These are phyloP conservation scores for Bombus haemorrhoidalis DNA, from an alignment of 1,140 invertebrate genomes.

Conservation along the genomic window DNA sequence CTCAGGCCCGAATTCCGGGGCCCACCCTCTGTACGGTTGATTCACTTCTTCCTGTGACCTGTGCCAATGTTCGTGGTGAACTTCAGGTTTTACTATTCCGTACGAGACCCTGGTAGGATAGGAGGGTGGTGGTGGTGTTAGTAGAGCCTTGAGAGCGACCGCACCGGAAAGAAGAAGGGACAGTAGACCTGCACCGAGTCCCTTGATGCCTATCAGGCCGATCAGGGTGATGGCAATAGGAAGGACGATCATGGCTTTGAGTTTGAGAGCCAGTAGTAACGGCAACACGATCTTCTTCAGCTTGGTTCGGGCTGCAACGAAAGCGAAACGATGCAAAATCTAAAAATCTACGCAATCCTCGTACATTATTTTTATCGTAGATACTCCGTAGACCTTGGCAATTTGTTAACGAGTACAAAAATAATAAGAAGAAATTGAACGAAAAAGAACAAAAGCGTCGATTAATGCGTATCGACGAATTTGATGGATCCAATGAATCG, in stretches of 20 bases:
- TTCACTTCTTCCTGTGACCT: conserved; percentile 79
- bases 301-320: conserved; percentile 84
- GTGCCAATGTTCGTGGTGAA: conserved; percentile 82
- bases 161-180: conserved; percentile 85
- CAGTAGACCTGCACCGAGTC: conserved; percentile 85
- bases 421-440: background rate
- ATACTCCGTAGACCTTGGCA: no score
- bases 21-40: conserved; percentile 77
- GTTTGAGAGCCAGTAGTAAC: conserved; percentile 84
- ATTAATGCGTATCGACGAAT: background rate
- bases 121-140: conserved; percentile 75
- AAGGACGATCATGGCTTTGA: conserved; percentile 85
- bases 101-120: conserved; percentile 80
- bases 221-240: conserved; percentile 86
- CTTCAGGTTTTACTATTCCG: conserved; percentile 80
- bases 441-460: background rate
- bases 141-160: conserved; percentile 81
- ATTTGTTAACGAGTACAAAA: no score
- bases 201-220: conserved; percentile 86
- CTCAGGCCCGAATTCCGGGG: conserved; percentile 74
- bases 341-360: background rate
- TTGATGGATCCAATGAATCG: background rate
- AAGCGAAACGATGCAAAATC: conserved; percentile 6
- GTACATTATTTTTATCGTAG: no score
- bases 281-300: conserved; percentile 86